Conservation (phyloP, 2,888 invertebrate species). For the Ennomos quercinarius region DNA sequence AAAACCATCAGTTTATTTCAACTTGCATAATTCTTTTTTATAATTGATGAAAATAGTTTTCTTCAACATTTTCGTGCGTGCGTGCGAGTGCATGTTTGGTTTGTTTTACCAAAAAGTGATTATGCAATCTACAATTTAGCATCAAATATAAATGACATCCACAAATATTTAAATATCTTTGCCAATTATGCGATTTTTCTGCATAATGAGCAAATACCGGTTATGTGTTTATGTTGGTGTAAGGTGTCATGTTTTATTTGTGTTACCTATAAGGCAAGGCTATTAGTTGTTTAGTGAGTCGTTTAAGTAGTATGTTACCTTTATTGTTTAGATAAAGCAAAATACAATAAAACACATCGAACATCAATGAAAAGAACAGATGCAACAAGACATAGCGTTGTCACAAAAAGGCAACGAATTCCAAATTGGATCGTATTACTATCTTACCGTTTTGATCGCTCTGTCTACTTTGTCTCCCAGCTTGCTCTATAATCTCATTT, state of each 20-base stretch:
- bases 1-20: too few species aligned
- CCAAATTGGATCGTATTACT: constrained; percentile 39
- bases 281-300: constrained; percentile 17
- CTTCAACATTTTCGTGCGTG: constrained; percentile 31
- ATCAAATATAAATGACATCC: constrained; percentile 79
- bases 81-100: constrained; percentile 46
- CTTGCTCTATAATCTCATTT: constrained; percentile 98
- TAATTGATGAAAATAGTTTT: constrained; percentile 42
- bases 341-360: constrained; percentile 45
- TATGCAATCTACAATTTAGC: constrained; percentile 17
- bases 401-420: constrained; percentile 52
- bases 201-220: constrained; percentile 84
- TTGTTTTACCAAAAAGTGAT: constrained; percentile 10
- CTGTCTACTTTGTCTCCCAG: constrained; percentile 93
- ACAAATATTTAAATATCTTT: constrained; percentile 63
- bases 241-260: constrained; percentile 60
- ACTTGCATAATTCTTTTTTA: too few species aligned
- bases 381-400: constrained; percentile 56
- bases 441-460: constrained; percentile 95
- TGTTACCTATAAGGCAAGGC: constrained; percentile 45
- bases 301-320: constrained; percentile 35
- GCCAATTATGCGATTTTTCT: constrained; percentile 80
- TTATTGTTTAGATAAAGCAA: constrained; percentile 33
- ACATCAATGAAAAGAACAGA: constrained; percentile 52
- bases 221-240: constrained; percentile 56